phyloP scores from a whole-genome alignment of 2,797 vertebrate species.

The Channallabes apus region DNA sequence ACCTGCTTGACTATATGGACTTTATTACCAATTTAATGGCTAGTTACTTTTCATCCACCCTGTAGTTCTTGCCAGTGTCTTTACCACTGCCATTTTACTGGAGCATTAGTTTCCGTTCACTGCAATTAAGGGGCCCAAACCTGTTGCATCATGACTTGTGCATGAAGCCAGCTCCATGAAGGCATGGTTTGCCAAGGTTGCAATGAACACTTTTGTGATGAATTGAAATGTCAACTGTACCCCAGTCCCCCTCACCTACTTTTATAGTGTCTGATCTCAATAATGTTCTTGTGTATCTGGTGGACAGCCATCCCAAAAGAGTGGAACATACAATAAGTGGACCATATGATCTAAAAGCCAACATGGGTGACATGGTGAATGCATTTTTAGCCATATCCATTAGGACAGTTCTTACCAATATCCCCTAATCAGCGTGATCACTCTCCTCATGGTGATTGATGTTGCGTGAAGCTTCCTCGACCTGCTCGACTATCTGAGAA shows the following conservation, averaged over 20 bases:
- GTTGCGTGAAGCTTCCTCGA: constrained; percentile 29
- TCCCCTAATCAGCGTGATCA: constrained; percentile 1
- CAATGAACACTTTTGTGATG: background rate
- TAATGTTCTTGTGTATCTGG: background rate
- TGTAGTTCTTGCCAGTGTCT: too few species aligned
- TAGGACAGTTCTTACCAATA: background rate
- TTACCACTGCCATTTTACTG: background rate
- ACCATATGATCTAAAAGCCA: background rate
- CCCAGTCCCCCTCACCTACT: background rate
- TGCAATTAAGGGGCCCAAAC: background rate
- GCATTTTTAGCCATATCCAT: background rate
- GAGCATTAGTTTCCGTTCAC: background rate
- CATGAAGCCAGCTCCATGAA: background rate
- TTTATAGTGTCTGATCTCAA: background rate
- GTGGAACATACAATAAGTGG: background rate
- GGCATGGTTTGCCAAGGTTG: background rate
- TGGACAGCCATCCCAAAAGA: background rate
- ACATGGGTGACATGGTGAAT: background rate
- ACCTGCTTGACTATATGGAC: too few species aligned
- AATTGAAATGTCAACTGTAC: background rate
- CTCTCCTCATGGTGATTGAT: constrained; percentile 7
- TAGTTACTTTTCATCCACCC: too few species aligned
- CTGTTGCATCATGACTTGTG: background rate
- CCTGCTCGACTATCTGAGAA: constrained; percentile 47
- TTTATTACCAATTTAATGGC: too few species aligned